These are phyloP conservation scores for Acanthurus leucopareius DNA, from an alignment of 2,797 vertebrate genomes.

Conservation along the genomic window DNA sequence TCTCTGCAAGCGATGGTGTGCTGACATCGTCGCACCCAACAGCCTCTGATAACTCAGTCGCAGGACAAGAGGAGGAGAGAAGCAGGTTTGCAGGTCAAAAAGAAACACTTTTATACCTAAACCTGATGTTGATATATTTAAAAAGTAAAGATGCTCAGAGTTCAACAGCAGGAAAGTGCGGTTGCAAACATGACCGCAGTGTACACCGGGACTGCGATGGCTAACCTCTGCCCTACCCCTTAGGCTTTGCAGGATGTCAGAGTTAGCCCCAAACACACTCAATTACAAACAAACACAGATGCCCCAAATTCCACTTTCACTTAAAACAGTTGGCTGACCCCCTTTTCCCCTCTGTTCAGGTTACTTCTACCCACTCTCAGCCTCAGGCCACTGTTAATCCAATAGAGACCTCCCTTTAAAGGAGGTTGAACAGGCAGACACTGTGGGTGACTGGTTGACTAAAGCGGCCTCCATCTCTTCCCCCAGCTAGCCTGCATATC, in stretches of 20 bases:
- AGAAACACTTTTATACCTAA: constrained; percentile 1
- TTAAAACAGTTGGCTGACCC: constrained; percentile 82
- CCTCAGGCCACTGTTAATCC: constrained; percentile 80
- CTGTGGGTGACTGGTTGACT: constrained; percentile 60
- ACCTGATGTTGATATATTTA: constrained; percentile 16
- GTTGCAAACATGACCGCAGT: constrained; percentile 17
- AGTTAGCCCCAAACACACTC: constrained; percentile 76
- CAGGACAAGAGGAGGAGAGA: constrained; percentile 13
- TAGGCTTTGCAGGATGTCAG: constrained; percentile 82
- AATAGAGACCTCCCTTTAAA: constrained; percentile 74
- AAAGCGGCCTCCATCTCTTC: constrained; percentile 11
- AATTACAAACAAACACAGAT: constrained; percentile 86
- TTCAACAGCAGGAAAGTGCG: constrained; percentile 37
- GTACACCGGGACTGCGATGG: constrained; percentile 32
- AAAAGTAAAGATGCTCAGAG: constrained; percentile 31
- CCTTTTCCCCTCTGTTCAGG: constrained; percentile 71
- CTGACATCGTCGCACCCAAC: constrained; percentile 62
- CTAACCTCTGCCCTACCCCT: constrained; percentile 82
- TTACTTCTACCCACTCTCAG: constrained; percentile 68
- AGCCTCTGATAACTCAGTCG: constrained; percentile 25
- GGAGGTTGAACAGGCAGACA: constrained; percentile 74
- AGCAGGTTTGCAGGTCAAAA: constrained; percentile 14
- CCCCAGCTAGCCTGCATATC: constrained; percentile 26
- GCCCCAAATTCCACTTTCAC: constrained; percentile 83
- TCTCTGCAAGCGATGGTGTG: constrained; percentile 29